Evolutionary conservation across 2,888 invertebrate species (phyloP).

Genomic region (Dynastes tityus): DNA sequence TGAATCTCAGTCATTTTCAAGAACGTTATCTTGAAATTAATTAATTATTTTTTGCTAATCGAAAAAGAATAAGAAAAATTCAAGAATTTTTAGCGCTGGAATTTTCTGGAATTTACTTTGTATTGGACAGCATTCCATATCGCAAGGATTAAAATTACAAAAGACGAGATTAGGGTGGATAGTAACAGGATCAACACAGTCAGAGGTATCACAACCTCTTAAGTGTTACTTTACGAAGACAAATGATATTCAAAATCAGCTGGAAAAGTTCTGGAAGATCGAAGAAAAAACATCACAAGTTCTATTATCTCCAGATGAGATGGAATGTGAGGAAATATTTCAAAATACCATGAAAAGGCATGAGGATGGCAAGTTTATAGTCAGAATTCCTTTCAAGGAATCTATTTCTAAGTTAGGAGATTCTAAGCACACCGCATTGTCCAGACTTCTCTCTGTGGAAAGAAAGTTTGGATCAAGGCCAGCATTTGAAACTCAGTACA

Average conservation of each 20-base stretch:
- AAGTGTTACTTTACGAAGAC: neutral
- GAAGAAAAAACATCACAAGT: slow-evolving; percentile 4
- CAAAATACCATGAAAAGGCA: slow-evolving; percentile 5
- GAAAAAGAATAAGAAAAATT: too few species aligned
- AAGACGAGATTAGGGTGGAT: slow-evolving; percentile 28
- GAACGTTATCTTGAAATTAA: too few species aligned
- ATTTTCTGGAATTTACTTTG: slow-evolving; percentile 16
- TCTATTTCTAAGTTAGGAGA: neutral
- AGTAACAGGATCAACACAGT: neutral
- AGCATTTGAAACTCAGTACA: too few species aligned
- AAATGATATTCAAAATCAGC: neutral
- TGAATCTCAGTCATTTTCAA: too few species aligned
- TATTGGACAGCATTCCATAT: slow-evolving; percentile 18
- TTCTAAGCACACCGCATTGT: neutral
- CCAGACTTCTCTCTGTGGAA: neutral
- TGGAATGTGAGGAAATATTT: slow-evolving; percentile 14
- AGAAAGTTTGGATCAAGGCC: neutral
- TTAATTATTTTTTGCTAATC: too few species aligned
- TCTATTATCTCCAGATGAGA: neutral
- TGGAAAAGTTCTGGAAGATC: slow-evolving; percentile 12
- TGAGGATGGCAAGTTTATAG: slow-evolving; percentile 2
- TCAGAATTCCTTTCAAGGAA: slow-evolving; percentile 15
- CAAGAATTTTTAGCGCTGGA: neutral
- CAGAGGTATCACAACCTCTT: neutral
- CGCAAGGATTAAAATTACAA: neutral